These are phyloP conservation scores for Drosophila mettleri DNA, from an alignment of 2,888 invertebrate species.

Conservation along the genomic window DNA sequence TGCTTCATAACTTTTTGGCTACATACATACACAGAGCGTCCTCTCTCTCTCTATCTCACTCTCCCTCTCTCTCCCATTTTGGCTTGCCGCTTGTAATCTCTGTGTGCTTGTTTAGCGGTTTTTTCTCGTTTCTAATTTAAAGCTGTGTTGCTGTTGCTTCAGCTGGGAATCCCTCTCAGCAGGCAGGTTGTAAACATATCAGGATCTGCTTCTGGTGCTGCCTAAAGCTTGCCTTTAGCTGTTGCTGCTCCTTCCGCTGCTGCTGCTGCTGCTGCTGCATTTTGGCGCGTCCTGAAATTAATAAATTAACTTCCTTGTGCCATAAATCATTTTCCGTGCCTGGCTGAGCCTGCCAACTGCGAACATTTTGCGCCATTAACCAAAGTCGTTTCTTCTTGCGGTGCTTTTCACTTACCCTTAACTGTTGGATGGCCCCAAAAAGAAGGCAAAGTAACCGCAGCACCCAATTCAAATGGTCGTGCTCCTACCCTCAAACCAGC, in stretches of 20 bases:
- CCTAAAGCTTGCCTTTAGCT: constrained; percentile 27
- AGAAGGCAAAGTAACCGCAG: constrained; percentile 29
- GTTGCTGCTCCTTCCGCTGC: constrained; percentile 9
- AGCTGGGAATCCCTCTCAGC: constrained; percentile 30
- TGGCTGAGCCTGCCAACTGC: constrained; percentile 63
- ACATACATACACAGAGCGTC: neutral
- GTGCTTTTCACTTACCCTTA: constrained; percentile 80
- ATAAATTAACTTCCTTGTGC: constrained; percentile 81
- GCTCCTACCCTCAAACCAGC: constrained; percentile 22
- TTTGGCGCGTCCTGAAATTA: constrained; percentile 67
- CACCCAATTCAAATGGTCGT: constrained; percentile 39
- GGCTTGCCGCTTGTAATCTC: constrained; percentile 57
- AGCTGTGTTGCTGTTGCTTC: constrained; percentile 43
- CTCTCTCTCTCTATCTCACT: neutral
- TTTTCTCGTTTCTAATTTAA: constrained; percentile 63
- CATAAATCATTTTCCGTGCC: constrained; percentile 77
- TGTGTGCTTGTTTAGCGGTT: constrained; percentile 67
- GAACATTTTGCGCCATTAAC: constrained; percentile 80
- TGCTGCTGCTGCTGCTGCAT: constrained; percentile 34
- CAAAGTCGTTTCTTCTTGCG: constrained; percentile 72
- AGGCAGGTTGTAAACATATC: constrained; percentile 67
- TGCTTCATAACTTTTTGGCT: constrained; percentile 5
- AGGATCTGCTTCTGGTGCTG: constrained; percentile 26
- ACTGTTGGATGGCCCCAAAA: constrained; percentile 35
- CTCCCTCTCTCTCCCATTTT: constrained; percentile 9